Evolutionary conservation across 2,113 vertebrate species (phyloP).

Genomic region (Deroptyus accipitrinus): DNA sequence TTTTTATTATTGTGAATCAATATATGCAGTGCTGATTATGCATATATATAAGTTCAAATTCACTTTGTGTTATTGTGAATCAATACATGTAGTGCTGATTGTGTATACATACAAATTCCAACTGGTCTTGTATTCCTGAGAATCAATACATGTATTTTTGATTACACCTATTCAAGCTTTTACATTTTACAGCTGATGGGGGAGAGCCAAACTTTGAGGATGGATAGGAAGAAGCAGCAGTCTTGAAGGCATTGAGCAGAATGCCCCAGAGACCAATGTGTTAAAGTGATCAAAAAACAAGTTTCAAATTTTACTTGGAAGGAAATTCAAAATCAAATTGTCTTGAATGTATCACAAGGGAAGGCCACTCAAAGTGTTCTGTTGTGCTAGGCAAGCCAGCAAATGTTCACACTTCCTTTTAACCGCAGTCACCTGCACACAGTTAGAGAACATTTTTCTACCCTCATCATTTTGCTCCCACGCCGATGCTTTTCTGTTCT

Average conservation of each 20-base stretch:
- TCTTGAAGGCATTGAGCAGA: background rate
- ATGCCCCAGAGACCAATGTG: slow-evolving; percentile 19
- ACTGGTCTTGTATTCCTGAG: background rate
- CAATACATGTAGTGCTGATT: background rate
- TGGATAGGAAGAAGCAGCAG: background rate
- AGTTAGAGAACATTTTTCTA: slow-evolving; percentile 19
- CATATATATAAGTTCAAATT: background rate
- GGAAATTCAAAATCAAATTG: slow-evolving; percentile 24
- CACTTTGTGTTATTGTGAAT: background rate
- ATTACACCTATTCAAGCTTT: background rate
- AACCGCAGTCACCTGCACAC: slow-evolving; percentile 53
- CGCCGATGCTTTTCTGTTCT: background rate
- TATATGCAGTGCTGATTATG: background rate
- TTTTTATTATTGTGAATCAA: background rate
- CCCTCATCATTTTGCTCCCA: slow-evolving; percentile 9
- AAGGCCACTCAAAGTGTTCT: slow-evolving; percentile 12
- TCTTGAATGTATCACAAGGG: background rate
- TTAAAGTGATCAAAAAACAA: slow-evolving; percentile 38
- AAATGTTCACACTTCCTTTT: slow-evolving; percentile 48
- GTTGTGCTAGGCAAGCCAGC: slow-evolving; percentile 52
- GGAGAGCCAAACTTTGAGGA: background rate
- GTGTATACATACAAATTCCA: background rate
- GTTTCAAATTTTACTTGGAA: slow-evolving; percentile 40
- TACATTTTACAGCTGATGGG: background rate
- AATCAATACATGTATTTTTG: background rate